phyloP scores from a whole-genome alignment of 1,140 invertebrate species.

The Melipona quadrifasciata region DNA sequence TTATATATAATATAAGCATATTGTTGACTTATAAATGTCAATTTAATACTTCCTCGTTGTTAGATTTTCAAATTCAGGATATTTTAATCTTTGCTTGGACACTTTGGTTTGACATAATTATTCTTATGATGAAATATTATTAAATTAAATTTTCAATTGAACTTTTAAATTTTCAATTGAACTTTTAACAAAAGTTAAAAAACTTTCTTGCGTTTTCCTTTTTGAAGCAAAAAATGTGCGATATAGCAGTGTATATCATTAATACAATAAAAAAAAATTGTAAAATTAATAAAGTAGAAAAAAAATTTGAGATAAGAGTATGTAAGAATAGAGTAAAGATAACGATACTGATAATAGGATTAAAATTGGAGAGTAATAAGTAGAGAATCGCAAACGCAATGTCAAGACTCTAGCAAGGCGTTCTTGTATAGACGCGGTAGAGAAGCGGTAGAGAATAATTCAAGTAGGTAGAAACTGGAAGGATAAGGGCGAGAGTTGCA shows the following conservation, averaged over 20 bases:
- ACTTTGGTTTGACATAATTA: not conserved
- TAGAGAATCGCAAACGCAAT: not conserved
- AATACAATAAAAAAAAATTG: not conserved
- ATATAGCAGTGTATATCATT: not conserved
- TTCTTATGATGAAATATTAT: not conserved
- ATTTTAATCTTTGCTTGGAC: not conserved
- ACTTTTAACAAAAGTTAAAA: no score
- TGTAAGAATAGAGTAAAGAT: not conserved
- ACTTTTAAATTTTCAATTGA: not conserved
- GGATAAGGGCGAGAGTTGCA: constrained; percentile 41
- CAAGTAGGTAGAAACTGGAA: constrained; percentile 46
- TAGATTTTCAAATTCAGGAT: constrained; percentile 13
- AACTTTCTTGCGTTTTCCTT: not conserved
- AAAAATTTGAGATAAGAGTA: not conserved
- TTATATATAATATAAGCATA: no score
- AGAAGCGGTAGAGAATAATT: constrained; percentile 36
- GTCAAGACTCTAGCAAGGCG: constrained; percentile 5
- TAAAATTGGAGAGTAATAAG: not conserved
- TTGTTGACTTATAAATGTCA: constrained; percentile 62
- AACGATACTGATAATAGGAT: not conserved
- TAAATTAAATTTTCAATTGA: not conserved
- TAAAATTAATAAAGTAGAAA: not conserved
- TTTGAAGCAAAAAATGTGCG: not conserved
- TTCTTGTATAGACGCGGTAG: constrained; percentile 32
- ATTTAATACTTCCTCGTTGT: constrained; percentile 50